Percentiles rank a stretch among this genome's conserved stretches.
Conservation (phyloP, 2,888 invertebrate species). For the Zygaena filipendulae region DNA sequence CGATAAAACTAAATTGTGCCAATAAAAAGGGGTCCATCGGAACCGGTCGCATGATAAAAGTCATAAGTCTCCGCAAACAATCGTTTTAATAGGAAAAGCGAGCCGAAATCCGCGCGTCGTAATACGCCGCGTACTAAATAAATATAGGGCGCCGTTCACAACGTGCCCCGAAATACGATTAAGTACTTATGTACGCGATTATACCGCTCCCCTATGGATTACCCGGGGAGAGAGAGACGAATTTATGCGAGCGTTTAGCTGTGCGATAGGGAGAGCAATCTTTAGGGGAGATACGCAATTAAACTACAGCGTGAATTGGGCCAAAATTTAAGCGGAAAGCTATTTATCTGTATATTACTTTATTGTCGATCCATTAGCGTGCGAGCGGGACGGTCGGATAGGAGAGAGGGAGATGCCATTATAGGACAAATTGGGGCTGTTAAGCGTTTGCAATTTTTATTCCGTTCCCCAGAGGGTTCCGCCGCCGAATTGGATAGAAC, state of each 20-base stretch:
- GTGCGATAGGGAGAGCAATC: slow-evolving; percentile 27
- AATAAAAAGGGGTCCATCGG: slow-evolving; percentile 23
- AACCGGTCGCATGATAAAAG: slow-evolving; percentile 38
- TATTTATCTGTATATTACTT: slow-evolving; percentile 65
- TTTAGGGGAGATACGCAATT: slow-evolving; percentile 57
- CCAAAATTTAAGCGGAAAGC: slow-evolving; percentile 63
- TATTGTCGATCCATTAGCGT: slow-evolving; percentile 62
- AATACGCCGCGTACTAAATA: slow-evolving; percentile 47
- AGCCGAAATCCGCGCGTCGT: slow-evolving; percentile 26
- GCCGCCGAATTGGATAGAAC: slow-evolving; percentile 13
- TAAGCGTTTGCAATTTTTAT: slow-evolving; percentile 34
- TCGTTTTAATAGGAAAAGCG: slow-evolving; percentile 48
- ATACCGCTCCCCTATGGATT: slow-evolving; percentile 46
- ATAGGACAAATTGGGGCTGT: slow-evolving; percentile 43
- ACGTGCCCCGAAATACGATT: slow-evolving; percentile 59
- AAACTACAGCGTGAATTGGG: slow-evolving; percentile 57
- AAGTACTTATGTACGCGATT: slow-evolving; percentile 65
- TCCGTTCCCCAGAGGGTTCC: slow-evolving; percentile 18
- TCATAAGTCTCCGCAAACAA: slow-evolving; percentile 55
- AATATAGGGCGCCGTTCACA: slow-evolving; percentile 49
- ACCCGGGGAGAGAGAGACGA: slow-evolving; percentile 27
- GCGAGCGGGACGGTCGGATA: slow-evolving; percentile 32
- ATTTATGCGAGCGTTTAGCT: slow-evolving; percentile 12
- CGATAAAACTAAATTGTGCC: slow-evolving; percentile 17
- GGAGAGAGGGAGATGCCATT: slow-evolving; percentile 23